Evolutionary conservation across 2,888 invertebrate genomes (phyloP).

Genomic region (Dorcus parallelipipedus): DNA sequence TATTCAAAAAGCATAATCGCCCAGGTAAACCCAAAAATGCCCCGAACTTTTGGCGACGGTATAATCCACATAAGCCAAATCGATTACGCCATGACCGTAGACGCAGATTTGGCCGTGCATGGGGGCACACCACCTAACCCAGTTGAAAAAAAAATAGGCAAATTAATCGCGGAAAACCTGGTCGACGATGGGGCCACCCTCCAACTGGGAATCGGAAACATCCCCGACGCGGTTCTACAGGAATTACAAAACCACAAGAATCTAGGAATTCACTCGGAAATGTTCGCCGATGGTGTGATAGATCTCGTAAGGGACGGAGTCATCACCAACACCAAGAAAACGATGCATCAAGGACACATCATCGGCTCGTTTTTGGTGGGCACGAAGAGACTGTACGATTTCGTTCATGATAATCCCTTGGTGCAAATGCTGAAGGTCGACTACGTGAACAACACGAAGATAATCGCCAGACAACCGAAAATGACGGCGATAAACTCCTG

Average conservation of each 20-base stretch:
- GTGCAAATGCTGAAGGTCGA: slow-evolving; percentile 56
- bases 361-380: slow-evolving; percentile 60
- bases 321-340: slow-evolving; percentile 59
- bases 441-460: slow-evolving; percentile 54
- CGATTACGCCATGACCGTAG: slow-evolving; percentile 55
- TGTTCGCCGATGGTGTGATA: slow-evolving; percentile 62
- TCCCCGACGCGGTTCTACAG: slow-evolving; percentile 60
- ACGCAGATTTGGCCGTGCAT: slow-evolving; percentile 48
- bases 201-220: slow-evolving; percentile 64
- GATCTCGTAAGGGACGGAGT: slow-evolving; percentile 57
- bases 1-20: slow-evolving; percentile 56
- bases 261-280: slow-evolving; percentile 63
- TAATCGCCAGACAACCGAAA: slow-evolving; percentile 57
- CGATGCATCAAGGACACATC: slow-evolving; percentile 56
- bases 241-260: slow-evolving; percentile 57
- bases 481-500: slow-evolving; percentile 66
- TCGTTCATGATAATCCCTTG: slow-evolving; percentile 62
- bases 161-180: slow-evolving; percentile 58
- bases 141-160: slow-evolving; percentile 56
- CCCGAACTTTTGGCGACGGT: slow-evolving; percentile 60
- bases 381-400: slow-evolving; percentile 58
- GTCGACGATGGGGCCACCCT: slow-evolving; percentile 62
- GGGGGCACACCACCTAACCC: slow-evolving; percentile 44
- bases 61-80: slow-evolving; percentile 60
- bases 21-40: slow-evolving; percentile 59